Evolutionary conservation across 2,113 vertebrate genomes (phyloP).

Genomic region (Caretta caretta): DNA sequence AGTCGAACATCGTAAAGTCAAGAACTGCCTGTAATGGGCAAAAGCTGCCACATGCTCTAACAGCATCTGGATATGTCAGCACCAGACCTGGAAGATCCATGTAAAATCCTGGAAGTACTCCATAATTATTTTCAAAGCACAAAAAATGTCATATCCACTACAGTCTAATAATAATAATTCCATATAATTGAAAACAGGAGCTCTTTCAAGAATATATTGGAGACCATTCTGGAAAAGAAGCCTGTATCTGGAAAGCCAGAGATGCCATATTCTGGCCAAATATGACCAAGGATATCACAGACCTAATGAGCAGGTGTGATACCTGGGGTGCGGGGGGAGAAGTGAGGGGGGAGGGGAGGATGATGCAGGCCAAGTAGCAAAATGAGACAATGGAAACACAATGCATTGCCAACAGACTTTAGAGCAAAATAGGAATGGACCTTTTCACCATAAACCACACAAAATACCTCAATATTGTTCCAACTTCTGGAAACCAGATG

Average conservation of each 20-base stretch:
- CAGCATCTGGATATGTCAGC: neutral
- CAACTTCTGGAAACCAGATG: neutral
- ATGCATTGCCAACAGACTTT: too few relatives aligned
- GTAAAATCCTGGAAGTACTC: neutral
- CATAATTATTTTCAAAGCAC: neutral
- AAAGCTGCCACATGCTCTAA: neutral
- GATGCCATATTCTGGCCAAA: constrained; percentile 34
- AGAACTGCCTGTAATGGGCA: neutral
- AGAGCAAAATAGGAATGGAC: too few relatives aligned
- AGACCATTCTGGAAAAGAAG: constrained; percentile 22
- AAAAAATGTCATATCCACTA: neutral
- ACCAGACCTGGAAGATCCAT: neutral
- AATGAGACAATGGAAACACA: too few relatives aligned
- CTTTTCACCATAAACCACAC: neutral
- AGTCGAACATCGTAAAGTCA: too few relatives aligned
- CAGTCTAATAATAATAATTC: too few relatives aligned
- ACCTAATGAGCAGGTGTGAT: too few relatives aligned
- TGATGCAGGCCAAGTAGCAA: too few relatives aligned
- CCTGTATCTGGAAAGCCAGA: neutral
- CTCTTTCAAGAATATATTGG: neutral
- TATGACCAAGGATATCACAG: neutral
- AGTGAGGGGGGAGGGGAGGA: too few relatives aligned
- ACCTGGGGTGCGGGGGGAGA: neutral
- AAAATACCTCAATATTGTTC: neutral
- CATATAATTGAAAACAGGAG: constrained; percentile 49